Percentiles rank a stretch among this genome's conserved stretches.
phyloP scores from a whole-genome alignment of 2,888 invertebrate species.

The Nudaria mundana region DNA sequence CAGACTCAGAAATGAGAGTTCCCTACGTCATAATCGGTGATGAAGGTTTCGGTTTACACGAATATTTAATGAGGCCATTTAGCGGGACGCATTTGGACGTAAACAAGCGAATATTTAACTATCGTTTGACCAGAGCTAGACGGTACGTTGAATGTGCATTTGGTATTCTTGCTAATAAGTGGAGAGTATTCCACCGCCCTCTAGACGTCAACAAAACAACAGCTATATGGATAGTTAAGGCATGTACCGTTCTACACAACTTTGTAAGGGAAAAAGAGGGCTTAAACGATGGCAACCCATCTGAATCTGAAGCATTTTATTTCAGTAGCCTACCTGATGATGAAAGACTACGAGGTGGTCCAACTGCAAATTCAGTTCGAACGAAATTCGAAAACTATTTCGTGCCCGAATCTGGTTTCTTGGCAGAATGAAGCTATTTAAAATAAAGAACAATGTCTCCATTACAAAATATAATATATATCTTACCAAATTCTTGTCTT shows the following conservation, averaged over 20 bases:
- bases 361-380: too few relatives aligned
- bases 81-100: constrained; percentile 13
- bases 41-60: constrained; percentile 17
- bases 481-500: constrained; percentile 8
- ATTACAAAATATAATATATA: too few relatives aligned
- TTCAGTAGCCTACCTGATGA: too few relatives aligned
- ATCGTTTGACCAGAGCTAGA: constrained; percentile 8
- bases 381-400: too few relatives aligned
- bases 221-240: constrained; percentile 7
- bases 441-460: too few relatives aligned
- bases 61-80: constrained; percentile 17
- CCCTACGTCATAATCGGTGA: constrained; percentile 19
- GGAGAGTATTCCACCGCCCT: constrained; percentile 21
- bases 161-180: constrained; percentile 10
- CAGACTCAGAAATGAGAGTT: constrained; percentile 17
- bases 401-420: too few relatives aligned
- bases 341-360: too few relatives aligned
- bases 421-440: too few relatives aligned
- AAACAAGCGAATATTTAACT: constrained; percentile 18
- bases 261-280: constrained; percentile 16
- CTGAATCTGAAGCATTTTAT: too few relatives aligned
- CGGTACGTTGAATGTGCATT: constrained; percentile 4
- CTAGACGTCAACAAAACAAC: constrained; percentile 6
- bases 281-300: too few relatives aligned
- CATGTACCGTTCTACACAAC: constrained; percentile 12